Conservation (phyloP, 2,113 vertebrate genomes). For the Limnothrissa miodon region DNA sequence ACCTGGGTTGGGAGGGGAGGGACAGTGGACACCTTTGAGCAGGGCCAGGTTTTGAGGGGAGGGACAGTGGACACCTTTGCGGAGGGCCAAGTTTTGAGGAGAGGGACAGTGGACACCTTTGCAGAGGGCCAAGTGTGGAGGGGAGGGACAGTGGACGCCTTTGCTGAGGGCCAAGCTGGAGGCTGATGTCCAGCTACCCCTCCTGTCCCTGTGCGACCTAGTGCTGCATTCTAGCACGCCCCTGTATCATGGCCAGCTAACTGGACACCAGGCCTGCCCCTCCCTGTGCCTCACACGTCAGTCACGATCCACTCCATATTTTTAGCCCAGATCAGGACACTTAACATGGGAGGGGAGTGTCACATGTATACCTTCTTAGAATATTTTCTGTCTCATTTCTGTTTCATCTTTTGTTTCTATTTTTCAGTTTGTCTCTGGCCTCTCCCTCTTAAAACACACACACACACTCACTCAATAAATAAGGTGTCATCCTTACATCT, state of each 20-base stretch:
- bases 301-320: slow-evolving; percentile 67
- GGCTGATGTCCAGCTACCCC: slow-evolving; percentile 34
- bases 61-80: too few relatives aligned
- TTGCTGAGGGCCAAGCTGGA: slow-evolving; percentile 39
- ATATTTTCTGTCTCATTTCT: slow-evolving; percentile 31
- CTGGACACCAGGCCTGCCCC: slow-evolving; percentile 57
- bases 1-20: too few relatives aligned
- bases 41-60: too few relatives aligned
- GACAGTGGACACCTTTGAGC: too few relatives aligned
- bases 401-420: not conserved
- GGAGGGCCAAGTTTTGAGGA: too few relatives aligned
- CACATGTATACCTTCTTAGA: slow-evolving; percentile 27
- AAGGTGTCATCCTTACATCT: not conserved
- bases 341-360: slow-evolving; percentile 69
- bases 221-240: slow-evolving; percentile 58
- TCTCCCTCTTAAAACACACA: not conserved
- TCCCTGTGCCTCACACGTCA: slow-evolving; percentile 15
- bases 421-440: not conserved
- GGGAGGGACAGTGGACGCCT: not conserved
- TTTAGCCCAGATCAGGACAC: slow-evolving; percentile 68
- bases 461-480: not conserved
- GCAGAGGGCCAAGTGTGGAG: not conserved
- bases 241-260: slow-evolving; percentile 63
- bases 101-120: not conserved
- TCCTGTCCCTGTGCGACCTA: slow-evolving; percentile 62